Percentiles rank a stretch among this genome's conserved stretches.
Evolutionary conservation across 2,888 invertebrate genomes (phyloP).

Genomic region (Drosophila sordidula): DNA sequence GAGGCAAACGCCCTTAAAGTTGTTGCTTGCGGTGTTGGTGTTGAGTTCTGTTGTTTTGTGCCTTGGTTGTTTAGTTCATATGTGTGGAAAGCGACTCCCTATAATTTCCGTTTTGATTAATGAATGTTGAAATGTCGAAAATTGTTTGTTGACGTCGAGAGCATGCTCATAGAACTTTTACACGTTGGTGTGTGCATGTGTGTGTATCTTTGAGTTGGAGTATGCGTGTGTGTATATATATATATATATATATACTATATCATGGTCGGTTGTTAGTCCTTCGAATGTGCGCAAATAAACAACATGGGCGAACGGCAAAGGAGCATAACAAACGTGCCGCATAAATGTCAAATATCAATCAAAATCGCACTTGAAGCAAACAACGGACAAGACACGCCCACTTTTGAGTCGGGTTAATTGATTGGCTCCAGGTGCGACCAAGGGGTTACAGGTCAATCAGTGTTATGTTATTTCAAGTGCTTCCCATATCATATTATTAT

Average conservation of each 20-base stretch:
- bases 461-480: conserved; percentile 4
- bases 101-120: conserved; percentile 81
- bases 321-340: conserved; percentile 53
- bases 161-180: conserved; percentile 39
- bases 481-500: neutral
- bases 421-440: conserved; percentile 41
- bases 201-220: conserved; percentile 16
- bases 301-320: conserved; percentile 35
- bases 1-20: neutral
- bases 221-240: conserved; percentile 11
- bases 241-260: conserved; percentile 3
- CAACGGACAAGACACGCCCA: conserved; percentile 50
- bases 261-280: conserved; percentile 50
- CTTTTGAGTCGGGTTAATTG: conserved; percentile 66
- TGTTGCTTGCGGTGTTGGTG: conserved; percentile 10
- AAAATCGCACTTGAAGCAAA: conserved; percentile 70
- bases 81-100: conserved; percentile 49
- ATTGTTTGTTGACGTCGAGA: conserved; percentile 69
- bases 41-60: conserved; percentile 16
- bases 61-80: conserved; percentile 34
- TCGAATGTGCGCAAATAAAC: conserved; percentile 60
- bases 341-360: conserved; percentile 82
- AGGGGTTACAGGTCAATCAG: conserved; percentile 33
- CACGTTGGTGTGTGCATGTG: conserved; percentile 1
- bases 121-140: conserved; percentile 80